Conservation (phyloP, 2,113 vertebrate genomes). For the Dasyprocta punctata region DNA sequence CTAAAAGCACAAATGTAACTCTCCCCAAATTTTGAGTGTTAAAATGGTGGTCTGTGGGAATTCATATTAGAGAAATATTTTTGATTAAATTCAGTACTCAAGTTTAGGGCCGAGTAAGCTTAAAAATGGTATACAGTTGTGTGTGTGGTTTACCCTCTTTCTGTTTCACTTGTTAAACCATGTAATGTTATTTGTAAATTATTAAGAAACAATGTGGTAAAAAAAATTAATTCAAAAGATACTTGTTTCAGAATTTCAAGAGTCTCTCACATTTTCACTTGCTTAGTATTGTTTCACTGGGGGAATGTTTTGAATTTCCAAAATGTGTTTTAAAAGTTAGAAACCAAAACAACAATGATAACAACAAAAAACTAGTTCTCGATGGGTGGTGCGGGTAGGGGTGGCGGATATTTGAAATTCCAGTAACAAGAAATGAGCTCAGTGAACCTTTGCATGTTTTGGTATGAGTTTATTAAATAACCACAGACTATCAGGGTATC, state of each 20-base stretch:
- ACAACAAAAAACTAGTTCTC: constrained; percentile 70
- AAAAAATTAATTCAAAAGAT: constrained; percentile 53
- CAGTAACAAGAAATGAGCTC: constrained; percentile 87
- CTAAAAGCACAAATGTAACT: constrained; percentile 73
- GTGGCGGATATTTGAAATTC: constrained; percentile 79
- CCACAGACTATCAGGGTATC: constrained; percentile 93
- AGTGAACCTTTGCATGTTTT: constrained; percentile 98
- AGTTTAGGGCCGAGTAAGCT: constrained; percentile 78
- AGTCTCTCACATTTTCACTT: constrained; percentile 84
- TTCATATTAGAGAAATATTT: constrained; percentile 65
- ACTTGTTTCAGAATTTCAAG: constrained; percentile 81
- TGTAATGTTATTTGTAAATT: constrained; percentile 76
- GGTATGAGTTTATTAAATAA: constrained; percentile 91
- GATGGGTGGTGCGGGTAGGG: constrained; percentile 82
- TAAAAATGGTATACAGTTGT: constrained; percentile 84
- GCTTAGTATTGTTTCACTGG: constrained; percentile 79
- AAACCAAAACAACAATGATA: not conserved
- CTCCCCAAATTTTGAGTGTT: constrained; percentile 71
- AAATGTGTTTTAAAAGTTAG: constrained; percentile 60
- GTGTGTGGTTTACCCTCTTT: constrained; percentile 79
- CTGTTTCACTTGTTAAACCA: constrained; percentile 74
- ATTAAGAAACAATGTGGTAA: constrained; percentile 71
- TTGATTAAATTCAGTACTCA: constrained; percentile 74
- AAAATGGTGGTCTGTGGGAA: constrained; percentile 69
- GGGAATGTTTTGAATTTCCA: constrained; percentile 76